Percentiles rank a stretch among this genome's conserved stretches.
phyloP scores from a whole-genome alignment of 2,113 vertebrate species.

The Coryphaenoides rupestris region DNA sequence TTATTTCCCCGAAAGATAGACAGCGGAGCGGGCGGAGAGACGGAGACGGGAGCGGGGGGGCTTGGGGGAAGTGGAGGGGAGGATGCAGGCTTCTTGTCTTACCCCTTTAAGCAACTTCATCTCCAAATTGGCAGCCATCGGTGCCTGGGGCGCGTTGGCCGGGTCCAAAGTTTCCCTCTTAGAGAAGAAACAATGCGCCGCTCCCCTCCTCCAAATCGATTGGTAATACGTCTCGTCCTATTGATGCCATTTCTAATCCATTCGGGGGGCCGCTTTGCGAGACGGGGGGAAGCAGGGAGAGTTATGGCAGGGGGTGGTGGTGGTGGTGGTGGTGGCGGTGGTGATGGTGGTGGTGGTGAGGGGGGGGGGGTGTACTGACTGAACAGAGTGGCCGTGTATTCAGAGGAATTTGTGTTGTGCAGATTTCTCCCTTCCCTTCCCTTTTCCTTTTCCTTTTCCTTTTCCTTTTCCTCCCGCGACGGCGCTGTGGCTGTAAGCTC shows the following conservation, averaged over 20 bases:
- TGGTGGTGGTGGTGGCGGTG: background rate
- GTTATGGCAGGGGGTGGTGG: background rate
- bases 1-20: constrained; percentile 34
- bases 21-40: constrained; percentile 6
- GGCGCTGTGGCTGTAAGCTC: constrained; percentile 72
- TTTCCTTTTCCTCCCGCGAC: no score
- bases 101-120: constrained; percentile 47
- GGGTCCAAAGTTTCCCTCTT: constrained; percentile 67
- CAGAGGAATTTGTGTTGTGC: constrained; percentile 65
- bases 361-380: constrained; percentile 37
- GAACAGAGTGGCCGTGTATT: constrained; percentile 62
- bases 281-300: constrained; percentile 44
- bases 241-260: constrained; percentile 78
- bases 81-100: constrained; percentile 6
- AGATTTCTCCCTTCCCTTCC: constrained; percentile 21
- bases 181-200: constrained; percentile 63
- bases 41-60: background rate
- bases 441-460: no score
- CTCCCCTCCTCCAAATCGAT: constrained; percentile 72
- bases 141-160: constrained; percentile 47
- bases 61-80: background rate
- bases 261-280: constrained; percentile 65
- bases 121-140: constrained; percentile 59
- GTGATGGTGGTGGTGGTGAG: background rate
- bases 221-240: constrained; percentile 76